These are phyloP conservation scores for Noctua janthina DNA, from an alignment of 2,888 invertebrate genomes.

Conservation along the genomic window DNA sequence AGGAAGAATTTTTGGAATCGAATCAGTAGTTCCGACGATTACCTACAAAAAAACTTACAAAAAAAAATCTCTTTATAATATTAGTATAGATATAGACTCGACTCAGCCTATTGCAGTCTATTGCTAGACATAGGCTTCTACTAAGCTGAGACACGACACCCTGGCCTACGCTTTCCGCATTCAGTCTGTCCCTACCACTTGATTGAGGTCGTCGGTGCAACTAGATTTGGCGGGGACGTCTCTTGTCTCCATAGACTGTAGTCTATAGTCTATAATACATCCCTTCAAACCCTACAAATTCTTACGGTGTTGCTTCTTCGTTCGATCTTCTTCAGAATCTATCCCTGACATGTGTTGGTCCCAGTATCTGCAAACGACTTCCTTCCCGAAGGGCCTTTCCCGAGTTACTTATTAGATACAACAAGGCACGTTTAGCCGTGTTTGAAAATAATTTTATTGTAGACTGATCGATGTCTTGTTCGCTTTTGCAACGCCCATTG, in stretches of 20 bases:
- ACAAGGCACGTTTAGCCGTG: background rate
- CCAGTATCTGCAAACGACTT: background rate
- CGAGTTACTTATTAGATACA: no score
- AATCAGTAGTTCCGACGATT: no score
- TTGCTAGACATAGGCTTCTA: no score
- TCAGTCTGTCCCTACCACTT: background rate
- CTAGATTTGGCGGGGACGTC: no score
- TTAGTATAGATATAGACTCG: no score
- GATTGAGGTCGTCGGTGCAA: background rate
- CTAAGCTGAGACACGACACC: no score
- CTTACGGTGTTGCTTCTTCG: background rate
- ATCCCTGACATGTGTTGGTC: background rate
- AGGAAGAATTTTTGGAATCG: no score
- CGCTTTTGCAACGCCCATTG: background rate
- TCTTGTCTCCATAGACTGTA: background rate
- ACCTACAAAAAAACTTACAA: no score
- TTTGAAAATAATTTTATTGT: background rate
- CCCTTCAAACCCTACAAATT: background rate
- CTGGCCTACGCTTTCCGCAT: background rate
- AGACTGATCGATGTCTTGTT: background rate
- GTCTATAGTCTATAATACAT: no score
- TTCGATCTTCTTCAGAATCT: background rate
- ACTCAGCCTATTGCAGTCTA: background rate
- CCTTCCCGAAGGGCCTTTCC: background rate
- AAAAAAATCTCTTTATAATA: no score